A percentile compares a stretch with the other conserved stretches of the same genome.
Evolutionary conservation across 2,888 invertebrate genomes (phyloP).

Genomic region (Tryphoninae sp.): DNA sequence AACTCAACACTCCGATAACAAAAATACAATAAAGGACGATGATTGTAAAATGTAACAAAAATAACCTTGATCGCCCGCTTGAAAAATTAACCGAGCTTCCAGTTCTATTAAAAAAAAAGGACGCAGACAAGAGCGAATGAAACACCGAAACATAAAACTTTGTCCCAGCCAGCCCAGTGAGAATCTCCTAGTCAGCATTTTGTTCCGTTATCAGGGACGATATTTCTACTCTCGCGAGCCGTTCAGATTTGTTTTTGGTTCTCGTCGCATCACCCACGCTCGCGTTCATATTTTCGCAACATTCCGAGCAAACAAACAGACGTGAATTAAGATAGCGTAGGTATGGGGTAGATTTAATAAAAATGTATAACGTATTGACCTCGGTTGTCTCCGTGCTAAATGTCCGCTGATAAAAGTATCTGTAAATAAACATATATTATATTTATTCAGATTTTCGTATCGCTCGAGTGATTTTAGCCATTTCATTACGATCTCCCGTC

Average conservation of each 20-base stretch:
- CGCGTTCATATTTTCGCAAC: not conserved
- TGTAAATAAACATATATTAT: not conserved
- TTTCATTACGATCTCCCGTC: no score
- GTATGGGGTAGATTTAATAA: not conserved
- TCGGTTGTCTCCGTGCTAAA: slow-evolving; percentile 19
- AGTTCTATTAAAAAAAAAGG: not conserved
- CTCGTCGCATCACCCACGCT: not conserved
- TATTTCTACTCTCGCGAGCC: not conserved
- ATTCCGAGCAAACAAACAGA: not conserved
- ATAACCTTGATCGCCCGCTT: no score
- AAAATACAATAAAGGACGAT: no score
- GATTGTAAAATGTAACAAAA: no score
- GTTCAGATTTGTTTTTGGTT: not conserved
- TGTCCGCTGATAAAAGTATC: slow-evolving; percentile 27
- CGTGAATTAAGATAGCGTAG: not conserved
- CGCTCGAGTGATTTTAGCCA: no score
- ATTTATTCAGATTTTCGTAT: not conserved
- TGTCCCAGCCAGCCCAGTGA: not conserved
- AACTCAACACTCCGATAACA: no score
- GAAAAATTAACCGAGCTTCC: not conserved
- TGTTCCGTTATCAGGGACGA: not conserved
- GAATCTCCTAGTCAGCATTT: not conserved
- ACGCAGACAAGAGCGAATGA: not conserved
- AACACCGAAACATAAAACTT: not conserved
- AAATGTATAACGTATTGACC: slow-evolving; percentile 4